Base-by-base conservation (phyloP, 2,888 invertebrate genomes). In the Drosophila subquinaria region DNA sequence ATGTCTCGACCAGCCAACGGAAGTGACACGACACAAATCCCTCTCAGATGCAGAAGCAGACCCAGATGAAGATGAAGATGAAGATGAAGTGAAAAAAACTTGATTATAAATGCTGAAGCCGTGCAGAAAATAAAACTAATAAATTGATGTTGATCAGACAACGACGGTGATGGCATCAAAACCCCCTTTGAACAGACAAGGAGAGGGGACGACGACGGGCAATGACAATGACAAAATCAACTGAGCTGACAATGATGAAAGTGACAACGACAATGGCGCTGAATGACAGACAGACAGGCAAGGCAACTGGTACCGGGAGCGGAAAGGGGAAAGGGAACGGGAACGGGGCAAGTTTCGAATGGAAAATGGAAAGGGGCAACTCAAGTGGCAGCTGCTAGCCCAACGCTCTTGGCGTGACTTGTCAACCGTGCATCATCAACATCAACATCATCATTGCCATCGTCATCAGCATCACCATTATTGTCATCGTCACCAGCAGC, bases 81-180 rank as follows among this genome's bases (percentile, higher is more conserved):
- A 11, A 36, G 53, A 33, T 20, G 36, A 17, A 48, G 11, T 35
- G 8, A 64, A 20, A 73, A 68, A 74, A 60, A 76, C 68, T 86
- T 76, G 81, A 78, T 82, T 88, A 74, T 80, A 73, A 78, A 77
- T 79, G 85, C 67, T 73, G 81, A 69, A 68, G 70, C 79, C 70
- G 64, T 72, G 76, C 67, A 69, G 79, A 82, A 82, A 85, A 80
- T 77, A 88, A 88, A 85, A 84, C 84, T 84, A 88, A 84, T 85
- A 84, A 86, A 86, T 78, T 71, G 69, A 76, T 72, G 87, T 81
- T 81, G 83, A 88, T 88, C 87, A 75, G 72, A 59, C 53, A 27
- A 23, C 35, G 11, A 47, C n/a, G 47, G 57, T 43, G 50, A 38
- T 52, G n/a, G 38, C 62, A 64, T 35, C 3, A 63, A 40, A 57